Percentiles rank a stretch among this genome's conserved stretches.
These are phyloP conservation scores for Ranitomeya variabilis DNA, from an alignment of 2,113 vertebrate species.

Conservation along the genomic window DNA sequence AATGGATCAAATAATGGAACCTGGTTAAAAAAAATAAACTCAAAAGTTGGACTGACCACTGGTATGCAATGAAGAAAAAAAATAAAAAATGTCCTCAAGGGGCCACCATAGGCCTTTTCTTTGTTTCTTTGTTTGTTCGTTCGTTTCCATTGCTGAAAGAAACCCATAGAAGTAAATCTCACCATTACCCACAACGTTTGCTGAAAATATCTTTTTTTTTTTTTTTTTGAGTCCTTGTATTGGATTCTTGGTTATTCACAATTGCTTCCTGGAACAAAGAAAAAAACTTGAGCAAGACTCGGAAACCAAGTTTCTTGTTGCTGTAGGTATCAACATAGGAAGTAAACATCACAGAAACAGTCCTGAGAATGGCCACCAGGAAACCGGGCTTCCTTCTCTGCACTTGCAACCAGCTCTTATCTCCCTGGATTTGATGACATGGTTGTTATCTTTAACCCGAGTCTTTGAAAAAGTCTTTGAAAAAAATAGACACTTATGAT, in stretches of 20 bases:
- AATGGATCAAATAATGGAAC: too few species aligned
- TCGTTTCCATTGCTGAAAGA: too few species aligned
- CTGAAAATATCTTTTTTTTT: too few species aligned
- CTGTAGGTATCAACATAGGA: constrained; percentile 80
- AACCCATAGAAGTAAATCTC: too few species aligned
- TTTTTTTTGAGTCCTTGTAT: neutral
- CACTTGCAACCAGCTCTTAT: constrained; percentile 69
- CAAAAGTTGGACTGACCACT: too few species aligned
- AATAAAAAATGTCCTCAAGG: too few species aligned
- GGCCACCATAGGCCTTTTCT: too few species aligned
- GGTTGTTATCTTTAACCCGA: constrained; percentile 44
- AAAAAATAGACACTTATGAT: neutral
- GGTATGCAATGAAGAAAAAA: too few species aligned
- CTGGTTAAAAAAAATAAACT: too few species aligned
- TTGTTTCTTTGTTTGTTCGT: too few species aligned
- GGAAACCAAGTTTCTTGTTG: constrained; percentile 71
- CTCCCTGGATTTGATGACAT: constrained; percentile 64
- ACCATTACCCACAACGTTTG: too few species aligned
- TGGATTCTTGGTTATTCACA: constrained; percentile 72
- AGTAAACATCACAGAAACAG: constrained; percentile 78
- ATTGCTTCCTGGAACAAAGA: constrained; percentile 82
- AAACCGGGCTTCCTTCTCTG: constrained; percentile 71
- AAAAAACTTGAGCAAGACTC: constrained; percentile 69
- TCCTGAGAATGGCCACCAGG: constrained; percentile 75
- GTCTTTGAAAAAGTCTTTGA: constrained; percentile 40